phyloP scores from a whole-genome alignment of 2,113 vertebrate genomes.

The Calidris pygmaea region DNA sequence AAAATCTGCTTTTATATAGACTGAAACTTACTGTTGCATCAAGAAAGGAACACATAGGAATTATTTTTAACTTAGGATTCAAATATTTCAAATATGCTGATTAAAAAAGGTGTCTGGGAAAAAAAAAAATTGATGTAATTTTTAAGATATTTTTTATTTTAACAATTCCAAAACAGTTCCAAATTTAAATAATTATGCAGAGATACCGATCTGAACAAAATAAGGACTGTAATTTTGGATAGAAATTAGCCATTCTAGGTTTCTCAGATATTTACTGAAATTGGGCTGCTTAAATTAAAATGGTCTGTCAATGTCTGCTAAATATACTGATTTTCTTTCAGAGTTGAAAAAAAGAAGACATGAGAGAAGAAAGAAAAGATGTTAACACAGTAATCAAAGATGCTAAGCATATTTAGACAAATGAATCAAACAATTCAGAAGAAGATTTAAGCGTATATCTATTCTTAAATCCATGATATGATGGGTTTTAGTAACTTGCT shows the following conservation, averaged over 20 bases:
- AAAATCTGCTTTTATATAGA: slow-evolving; percentile 33
- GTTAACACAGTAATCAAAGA: background rate
- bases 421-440: background rate
- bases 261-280: background rate
- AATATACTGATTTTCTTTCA: background rate
- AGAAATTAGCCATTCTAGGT: background rate
- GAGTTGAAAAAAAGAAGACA: background rate
- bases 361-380: background rate
- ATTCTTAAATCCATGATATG: background rate
- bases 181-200: background rate
- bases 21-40: background rate
- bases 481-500: background rate
- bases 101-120: background rate
- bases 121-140: background rate
- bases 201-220: background rate
- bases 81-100: background rate
- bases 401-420: background rate
- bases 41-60: background rate
- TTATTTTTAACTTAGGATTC: slow-evolving; percentile 26
- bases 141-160: background rate
- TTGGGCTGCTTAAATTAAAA: background rate
- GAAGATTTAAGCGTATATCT: background rate
- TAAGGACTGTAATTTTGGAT: background rate
- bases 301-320: background rate
- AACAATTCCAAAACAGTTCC: background rate